Evolutionary conservation across 2,888 invertebrate genomes (phyloP).

Genomic region (Eupithecia inturbata): DNA sequence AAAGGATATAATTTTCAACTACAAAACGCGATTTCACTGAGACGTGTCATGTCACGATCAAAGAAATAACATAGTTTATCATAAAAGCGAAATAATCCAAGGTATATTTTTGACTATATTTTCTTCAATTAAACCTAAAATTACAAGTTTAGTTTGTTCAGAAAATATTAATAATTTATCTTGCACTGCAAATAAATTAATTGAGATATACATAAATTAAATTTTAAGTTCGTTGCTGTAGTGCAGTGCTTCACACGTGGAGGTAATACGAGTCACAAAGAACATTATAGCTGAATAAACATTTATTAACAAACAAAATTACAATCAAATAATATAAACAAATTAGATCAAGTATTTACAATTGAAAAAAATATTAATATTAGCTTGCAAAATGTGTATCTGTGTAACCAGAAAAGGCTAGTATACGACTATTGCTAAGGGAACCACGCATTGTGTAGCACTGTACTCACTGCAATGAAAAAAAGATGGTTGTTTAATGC

Average conservation of each 20-base stretch:
- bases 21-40: not conserved
- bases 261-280: not conserved
- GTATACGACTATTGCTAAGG: not conserved
- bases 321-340: no score
- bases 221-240: not conserved
- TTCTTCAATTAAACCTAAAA: not conserved
- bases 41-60: not conserved
- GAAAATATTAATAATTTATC: not conserved
- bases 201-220: not conserved
- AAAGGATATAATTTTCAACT: constrained; percentile 6
- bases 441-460: not conserved
- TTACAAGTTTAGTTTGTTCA: not conserved
- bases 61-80: not conserved
- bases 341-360: no score
- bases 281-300: no score
- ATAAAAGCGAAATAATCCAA: not conserved
- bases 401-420: not conserved
- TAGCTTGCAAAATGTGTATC: not conserved
- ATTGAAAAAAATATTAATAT: no score
- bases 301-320: no score
- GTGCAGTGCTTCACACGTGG: not conserved
- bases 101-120: not conserved
- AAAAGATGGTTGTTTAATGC: not conserved
- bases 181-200: not conserved
- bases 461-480: not conserved